phyloP scores from a whole-genome alignment of 2,113 vertebrate species.

The Indicator maculatus region DNA sequence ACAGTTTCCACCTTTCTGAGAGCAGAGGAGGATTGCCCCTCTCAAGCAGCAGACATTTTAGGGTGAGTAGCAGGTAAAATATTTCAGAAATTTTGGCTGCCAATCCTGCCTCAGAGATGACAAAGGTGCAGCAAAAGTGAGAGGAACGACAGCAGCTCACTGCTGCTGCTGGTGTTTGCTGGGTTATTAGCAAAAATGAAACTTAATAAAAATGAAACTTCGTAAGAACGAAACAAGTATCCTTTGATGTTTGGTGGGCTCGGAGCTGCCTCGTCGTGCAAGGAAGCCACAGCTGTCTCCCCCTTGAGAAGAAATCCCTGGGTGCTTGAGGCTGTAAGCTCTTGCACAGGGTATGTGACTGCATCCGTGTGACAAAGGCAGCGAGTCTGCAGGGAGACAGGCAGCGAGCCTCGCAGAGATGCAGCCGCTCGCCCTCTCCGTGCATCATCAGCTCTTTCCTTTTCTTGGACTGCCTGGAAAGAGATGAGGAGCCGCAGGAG shows the following conservation, averaged over 20 bases:
- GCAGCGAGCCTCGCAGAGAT: not conserved
- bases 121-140: not conserved
- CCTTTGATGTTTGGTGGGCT: not conserved
- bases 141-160: not conserved
- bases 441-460: not conserved
- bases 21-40: not conserved
- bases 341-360: not conserved
- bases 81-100: not conserved
- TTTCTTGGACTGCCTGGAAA: not conserved
- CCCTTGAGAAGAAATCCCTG: not conserved
- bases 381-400: not conserved
- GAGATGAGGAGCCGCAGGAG: not conserved
- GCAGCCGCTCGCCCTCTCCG: not conserved
- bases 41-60: not conserved
- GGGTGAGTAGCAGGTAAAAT: not conserved
- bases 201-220: not conserved
- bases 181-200: not conserved
- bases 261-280: not conserved
- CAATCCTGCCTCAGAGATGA: not conserved
- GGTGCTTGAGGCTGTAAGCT: not conserved
- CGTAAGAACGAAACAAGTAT: not conserved
- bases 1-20: not conserved
- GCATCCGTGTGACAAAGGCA: not conserved
- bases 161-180: not conserved
- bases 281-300: not conserved